Conservation (phyloP, 2,888 invertebrate genomes). For the Chymomyza caudatula region DNA sequence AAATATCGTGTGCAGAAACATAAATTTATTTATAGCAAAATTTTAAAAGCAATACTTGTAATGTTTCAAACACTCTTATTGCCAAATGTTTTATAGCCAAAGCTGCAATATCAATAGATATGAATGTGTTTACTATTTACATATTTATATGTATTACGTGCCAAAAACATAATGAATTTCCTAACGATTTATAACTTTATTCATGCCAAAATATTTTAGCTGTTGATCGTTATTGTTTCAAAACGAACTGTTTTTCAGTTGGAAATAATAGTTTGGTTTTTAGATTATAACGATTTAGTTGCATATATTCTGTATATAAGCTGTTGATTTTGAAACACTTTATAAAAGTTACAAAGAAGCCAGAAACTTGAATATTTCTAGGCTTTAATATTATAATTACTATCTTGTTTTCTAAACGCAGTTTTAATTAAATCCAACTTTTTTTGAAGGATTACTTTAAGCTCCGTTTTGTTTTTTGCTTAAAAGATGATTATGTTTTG, state of each 20-base stretch:
- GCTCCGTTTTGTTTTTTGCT: not conserved
- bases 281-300: no score
- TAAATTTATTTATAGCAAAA: slow-evolving; percentile 13
- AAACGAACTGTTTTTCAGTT: slow-evolving; percentile 18
- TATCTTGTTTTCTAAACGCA: no score
- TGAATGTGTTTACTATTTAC: not conserved
- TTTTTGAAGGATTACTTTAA: not conserved
- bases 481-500: not conserved
- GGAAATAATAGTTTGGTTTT: not conserved
- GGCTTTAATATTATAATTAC: no score
- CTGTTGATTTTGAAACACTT: not conserved
- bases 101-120: slow-evolving; percentile 33
- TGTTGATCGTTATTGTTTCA: slow-evolving; percentile 37
- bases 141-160: not conserved
- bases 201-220: slow-evolving; percentile 47
- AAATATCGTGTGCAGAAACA: not conserved
- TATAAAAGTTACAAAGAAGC: no score
- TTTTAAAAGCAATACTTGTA: slow-evolving; percentile 40
- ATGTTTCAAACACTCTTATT: not conserved
- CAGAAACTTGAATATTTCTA: no score
- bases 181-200: slow-evolving; percentile 10
- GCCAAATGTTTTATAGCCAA: slow-evolving; percentile 42
- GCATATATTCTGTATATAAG: not conserved
- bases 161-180: not conserved
- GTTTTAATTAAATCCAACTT: no score